These are phyloP conservation scores for Okapia johnstoni DNA, from an alignment of 2,113 vertebrate genomes.

Conservation along the genomic window DNA sequence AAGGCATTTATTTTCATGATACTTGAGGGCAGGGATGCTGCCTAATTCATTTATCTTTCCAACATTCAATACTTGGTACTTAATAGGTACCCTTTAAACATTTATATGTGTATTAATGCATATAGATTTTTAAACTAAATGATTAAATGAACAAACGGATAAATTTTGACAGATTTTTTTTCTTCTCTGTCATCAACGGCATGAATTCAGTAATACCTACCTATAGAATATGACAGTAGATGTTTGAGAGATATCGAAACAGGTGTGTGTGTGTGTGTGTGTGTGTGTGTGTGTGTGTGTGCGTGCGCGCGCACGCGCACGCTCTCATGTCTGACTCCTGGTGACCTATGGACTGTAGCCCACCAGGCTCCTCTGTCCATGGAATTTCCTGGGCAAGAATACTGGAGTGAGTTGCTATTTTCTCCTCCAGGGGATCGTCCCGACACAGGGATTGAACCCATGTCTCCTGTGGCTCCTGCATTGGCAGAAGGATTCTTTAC, in stretches of 20 bases:
- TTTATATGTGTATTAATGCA: not conserved
- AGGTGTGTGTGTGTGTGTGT: not conserved
- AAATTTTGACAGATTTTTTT: not conserved
- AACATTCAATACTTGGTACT: not conserved
- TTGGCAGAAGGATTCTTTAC: not conserved
- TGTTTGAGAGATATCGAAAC: not conserved
- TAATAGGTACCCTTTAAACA: not conserved
- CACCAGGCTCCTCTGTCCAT: not conserved
- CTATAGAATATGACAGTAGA: not conserved
- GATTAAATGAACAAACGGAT: not conserved
- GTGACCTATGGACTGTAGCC: not conserved
- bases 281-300: not conserved
- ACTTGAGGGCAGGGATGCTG: not conserved
- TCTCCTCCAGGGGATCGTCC: not conserved
- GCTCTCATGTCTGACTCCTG: not conserved
- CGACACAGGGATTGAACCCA: not conserved
- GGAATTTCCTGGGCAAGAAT: not conserved
- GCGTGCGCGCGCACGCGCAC: fast-evolving
- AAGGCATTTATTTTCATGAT: not conserved
- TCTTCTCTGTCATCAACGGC: not conserved
- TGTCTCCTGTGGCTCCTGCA: not conserved
- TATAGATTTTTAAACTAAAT: conserved; percentile 6
- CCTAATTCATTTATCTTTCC: not conserved
- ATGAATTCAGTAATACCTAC: not conserved
- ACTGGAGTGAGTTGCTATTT: not conserved